Percentiles rank a stretch among this genome's conserved stretches.
phyloP scores from a whole-genome alignment of 2,888 invertebrate species.

The Morpho deidamia region DNA sequence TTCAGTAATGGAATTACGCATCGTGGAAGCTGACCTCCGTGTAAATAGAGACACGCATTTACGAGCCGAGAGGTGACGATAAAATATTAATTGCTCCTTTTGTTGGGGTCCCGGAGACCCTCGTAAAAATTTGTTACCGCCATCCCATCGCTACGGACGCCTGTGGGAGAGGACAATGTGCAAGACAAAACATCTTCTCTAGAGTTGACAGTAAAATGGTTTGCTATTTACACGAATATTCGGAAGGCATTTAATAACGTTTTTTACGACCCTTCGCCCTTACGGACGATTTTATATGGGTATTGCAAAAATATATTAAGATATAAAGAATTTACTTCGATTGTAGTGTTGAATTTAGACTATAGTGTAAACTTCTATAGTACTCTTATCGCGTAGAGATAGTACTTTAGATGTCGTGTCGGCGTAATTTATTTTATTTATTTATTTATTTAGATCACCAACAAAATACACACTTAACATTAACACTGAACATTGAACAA shows the following conservation, averaged over 20 bases:
- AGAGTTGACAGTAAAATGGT: conserved; percentile 1
- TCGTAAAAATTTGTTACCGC: conserved; percentile 6
- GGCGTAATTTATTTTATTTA: too few species aligned
- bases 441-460: too few species aligned
- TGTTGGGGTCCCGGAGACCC: background rate
- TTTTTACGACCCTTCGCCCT: background rate
- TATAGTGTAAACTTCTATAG: too few species aligned
- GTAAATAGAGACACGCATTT: conserved; percentile 3
- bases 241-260: background rate
- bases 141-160: background rate
- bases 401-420: too few species aligned
- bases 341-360: too few species aligned
- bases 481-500: too few species aligned
- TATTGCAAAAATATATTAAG: too few species aligned
- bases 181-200: background rate
- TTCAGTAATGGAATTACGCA: too few species aligned
- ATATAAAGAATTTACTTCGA: too few species aligned
- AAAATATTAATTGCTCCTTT: conserved; percentile 9
- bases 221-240: background rate
- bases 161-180: background rate
- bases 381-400: too few species aligned
- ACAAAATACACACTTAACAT: too few species aligned
- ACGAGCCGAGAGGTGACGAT: conserved; percentile 2
- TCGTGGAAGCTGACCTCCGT: background rate
- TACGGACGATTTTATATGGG: too few species aligned